Evolutionary conservation across 2,113 vertebrate genomes (phyloP).

Genomic region (Mionectes macconnelli): DNA sequence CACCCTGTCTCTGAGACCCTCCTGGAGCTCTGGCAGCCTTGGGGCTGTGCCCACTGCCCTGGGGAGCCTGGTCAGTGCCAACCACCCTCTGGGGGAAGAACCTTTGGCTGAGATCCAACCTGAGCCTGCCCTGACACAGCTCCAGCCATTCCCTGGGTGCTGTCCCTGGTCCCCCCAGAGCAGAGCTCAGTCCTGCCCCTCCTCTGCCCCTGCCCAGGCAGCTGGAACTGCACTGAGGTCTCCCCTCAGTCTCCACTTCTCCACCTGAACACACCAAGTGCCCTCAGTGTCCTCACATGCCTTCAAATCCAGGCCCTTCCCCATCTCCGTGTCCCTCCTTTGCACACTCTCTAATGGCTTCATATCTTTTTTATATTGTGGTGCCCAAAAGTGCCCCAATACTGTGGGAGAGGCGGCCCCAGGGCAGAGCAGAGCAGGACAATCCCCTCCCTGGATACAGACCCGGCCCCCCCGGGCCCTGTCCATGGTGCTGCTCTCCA

Average conservation of each 20-base stretch:
- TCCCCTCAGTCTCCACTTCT: not conserved
- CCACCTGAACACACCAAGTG: not conserved
- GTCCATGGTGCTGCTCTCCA: not conserved
- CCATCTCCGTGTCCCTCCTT: not conserved
- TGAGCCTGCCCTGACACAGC: not conserved
- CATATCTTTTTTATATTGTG: not conserved
- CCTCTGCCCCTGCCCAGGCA: not conserved
- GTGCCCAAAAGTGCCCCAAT: not conserved
- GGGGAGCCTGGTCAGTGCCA: not conserved
- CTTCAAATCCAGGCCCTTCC: not conserved
- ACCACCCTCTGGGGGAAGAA: not conserved
- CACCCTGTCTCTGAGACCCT: not conserved
- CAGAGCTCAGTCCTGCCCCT: not conserved
- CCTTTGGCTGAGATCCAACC: not conserved
- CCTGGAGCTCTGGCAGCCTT: not conserved
- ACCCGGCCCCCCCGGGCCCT: not conserved
- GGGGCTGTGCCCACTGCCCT: not conserved
- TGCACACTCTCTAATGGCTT: not conserved
- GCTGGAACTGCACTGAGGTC: not conserved
- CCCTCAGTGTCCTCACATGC: not conserved
- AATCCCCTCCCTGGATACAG: not conserved
- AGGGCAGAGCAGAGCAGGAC: not conserved
- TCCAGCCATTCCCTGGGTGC: not conserved
- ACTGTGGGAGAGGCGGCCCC: not conserved
- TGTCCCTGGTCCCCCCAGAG: not conserved